Evolutionary conservation across 1,140 invertebrate species (phyloP).

Genomic region (Caenorhabditis remanei): DNA sequence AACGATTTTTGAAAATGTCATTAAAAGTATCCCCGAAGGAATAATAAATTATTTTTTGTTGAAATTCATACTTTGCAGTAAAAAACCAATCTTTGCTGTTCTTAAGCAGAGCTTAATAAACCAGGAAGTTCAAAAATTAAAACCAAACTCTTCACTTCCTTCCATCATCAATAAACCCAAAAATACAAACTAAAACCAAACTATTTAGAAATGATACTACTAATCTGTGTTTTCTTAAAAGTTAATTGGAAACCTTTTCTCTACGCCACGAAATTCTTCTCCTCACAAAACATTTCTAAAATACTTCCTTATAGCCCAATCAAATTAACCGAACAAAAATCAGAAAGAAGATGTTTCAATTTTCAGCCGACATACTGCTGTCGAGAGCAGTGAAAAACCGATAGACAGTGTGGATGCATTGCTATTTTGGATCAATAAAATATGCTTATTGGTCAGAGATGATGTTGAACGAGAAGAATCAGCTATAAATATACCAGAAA

Average conservation of each 20-base stretch:
- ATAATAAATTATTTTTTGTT: too few species aligned
- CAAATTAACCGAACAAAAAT: constrained; percentile 15
- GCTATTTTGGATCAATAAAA: constrained; percentile 80
- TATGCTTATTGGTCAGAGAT: constrained; percentile 76
- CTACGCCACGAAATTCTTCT: neutral
- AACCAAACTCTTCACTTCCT: too few species aligned
- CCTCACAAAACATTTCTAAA: constrained; percentile 7
- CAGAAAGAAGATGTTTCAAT: neutral
- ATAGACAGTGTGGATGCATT: constrained; percentile 89
- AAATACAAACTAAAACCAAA: neutral
- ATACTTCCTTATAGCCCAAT: neutral
- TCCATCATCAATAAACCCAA: neutral
- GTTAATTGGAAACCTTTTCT: neutral
- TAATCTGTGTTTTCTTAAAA: neutral
- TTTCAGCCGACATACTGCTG: constrained; percentile 79
- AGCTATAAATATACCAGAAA: constrained; percentile 78
- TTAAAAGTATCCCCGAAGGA: too few species aligned
- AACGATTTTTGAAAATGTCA: too few species aligned
- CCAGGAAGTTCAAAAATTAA: too few species aligned
- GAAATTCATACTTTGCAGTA: too few species aligned
- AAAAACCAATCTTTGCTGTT: too few species aligned
- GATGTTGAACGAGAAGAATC: constrained; percentile 71
- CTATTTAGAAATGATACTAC: neutral
- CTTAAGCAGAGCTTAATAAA: too few species aligned
- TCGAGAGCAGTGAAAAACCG: constrained; percentile 80